These are phyloP conservation scores for Girardinichthys multiradiatus DNA, from an alignment of 2,113 vertebrate genomes.

Conservation along the genomic window DNA sequence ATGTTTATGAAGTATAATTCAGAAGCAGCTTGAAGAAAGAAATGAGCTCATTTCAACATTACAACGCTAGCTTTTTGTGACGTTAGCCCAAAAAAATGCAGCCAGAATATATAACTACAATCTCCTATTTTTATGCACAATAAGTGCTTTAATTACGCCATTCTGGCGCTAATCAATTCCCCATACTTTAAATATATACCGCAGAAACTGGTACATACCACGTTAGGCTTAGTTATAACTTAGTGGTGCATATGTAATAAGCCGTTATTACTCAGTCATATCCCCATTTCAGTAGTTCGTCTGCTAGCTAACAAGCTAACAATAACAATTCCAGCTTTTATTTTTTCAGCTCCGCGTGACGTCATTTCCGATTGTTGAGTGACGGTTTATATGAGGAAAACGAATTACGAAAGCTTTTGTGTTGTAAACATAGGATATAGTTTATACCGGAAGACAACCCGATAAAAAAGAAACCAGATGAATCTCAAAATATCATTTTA, in stretches of 20 bases:
- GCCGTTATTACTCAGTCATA: conserved; percentile 79
- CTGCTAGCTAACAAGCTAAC: conserved; percentile 79
- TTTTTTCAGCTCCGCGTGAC: conserved; percentile 34
- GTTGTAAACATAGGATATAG: neutral
- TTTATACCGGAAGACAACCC: neutral
- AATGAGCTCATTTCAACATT: conserved; percentile 20
- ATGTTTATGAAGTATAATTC: conserved; percentile 1
- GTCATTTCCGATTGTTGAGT: conserved; percentile 69
- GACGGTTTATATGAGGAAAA: neutral
- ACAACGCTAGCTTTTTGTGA: conserved; percentile 14
- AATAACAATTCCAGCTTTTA: conserved; percentile 79
- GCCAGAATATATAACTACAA: conserved; percentile 52
- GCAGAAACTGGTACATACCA: conserved; percentile 72
- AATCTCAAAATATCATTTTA: neutral
- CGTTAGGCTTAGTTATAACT: conserved; percentile 69
- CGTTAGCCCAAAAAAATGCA: conserved; percentile 57
- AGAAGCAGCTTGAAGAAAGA: neutral
- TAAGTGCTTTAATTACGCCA: conserved; percentile 16
- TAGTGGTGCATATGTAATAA: conserved; percentile 68
- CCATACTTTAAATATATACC: neutral
- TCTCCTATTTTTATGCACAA: conserved; percentile 18
- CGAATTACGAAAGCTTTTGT: neutral
- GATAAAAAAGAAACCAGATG: neutral
- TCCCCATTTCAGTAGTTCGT: conserved; percentile 57
- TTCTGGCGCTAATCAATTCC: neutral